Conservation (phyloP, 2,888 invertebrate genomes). For the Apamea monoglypha region DNA sequence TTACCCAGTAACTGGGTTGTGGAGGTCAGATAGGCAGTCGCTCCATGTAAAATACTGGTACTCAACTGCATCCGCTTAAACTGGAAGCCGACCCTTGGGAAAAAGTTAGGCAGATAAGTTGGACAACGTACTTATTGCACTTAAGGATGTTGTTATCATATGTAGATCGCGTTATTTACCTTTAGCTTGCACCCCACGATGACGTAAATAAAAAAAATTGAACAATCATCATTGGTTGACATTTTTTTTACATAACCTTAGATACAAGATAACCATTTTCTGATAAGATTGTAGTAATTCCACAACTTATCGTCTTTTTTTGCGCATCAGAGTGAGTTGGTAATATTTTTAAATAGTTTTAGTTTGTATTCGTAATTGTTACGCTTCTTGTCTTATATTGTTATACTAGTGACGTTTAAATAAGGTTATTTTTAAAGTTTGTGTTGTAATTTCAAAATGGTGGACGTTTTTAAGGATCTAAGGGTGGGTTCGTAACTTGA, state of each 20-base stretch:
- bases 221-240: conserved; percentile 27
- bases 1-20: too few species aligned
- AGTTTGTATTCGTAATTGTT: conserved; percentile 3
- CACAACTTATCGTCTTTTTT: conserved; percentile 23
- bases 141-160: too few species aligned
- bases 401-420: neutral
- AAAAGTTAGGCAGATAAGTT: too few species aligned
- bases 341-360: conserved; percentile 18
- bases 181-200: neutral
- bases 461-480: conserved; percentile 43
- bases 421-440: neutral
- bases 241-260: conserved; percentile 45
- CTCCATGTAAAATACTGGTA: too few species aligned
- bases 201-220: neutral
- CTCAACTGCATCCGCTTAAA: too few species aligned
- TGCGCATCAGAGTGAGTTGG: conserved; percentile 48
- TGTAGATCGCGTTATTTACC: too few species aligned
- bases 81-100: too few species aligned
- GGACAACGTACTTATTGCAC: too few species aligned
- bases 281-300: conserved; percentile 45
- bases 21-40: too few species aligned
- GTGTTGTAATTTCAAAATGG: conserved; percentile 30
- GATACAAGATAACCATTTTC: conserved; percentile 36
- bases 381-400: neutral
- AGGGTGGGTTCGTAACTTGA: conserved; percentile 43